A percentile compares a stretch with the other conserved stretches of the same genome.
Conservation (phyloP, 2,113 vertebrate genomes). For the Brachyistius frenatus region DNA sequence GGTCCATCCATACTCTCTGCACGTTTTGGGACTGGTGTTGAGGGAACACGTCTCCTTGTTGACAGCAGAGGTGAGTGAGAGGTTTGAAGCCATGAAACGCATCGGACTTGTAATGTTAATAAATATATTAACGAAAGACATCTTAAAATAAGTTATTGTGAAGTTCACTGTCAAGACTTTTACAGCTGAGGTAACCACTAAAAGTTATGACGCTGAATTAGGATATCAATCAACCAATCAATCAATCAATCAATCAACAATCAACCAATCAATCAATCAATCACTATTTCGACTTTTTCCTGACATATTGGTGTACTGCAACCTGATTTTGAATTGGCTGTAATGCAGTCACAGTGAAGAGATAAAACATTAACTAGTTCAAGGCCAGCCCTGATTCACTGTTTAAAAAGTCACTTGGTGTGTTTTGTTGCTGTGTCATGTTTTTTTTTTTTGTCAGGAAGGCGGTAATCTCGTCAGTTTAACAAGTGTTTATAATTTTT, state of each 20-base stretch:
- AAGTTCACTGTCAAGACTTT: not conserved
- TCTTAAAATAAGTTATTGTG: not conserved
- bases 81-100: not conserved
- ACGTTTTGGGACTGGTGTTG: slow-evolving; percentile 53
- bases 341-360: slow-evolving; percentile 27
- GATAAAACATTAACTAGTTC: slow-evolving; percentile 65
- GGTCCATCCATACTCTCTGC: not conserved
- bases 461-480: slow-evolving; percentile 20
- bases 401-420: slow-evolving; percentile 14
- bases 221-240: too few species aligned
- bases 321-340: not conserved
- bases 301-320: not conserved
- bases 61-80: slow-evolving; percentile 80
- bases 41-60: slow-evolving; percentile 57
- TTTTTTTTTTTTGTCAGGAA: too few species aligned
- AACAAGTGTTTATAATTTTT: slow-evolving; percentile 3
- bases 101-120: too few species aligned
- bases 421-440: not conserved
- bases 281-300: too few species aligned
- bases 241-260: too few species aligned
- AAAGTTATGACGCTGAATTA: not conserved
- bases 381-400: slow-evolving; percentile 4
- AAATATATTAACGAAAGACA: too few species aligned
- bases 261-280: too few species aligned
- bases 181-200: not conserved